A percentile compares a stretch with the other conserved stretches of the same genome.
phyloP scores from a whole-genome alignment of 2,797 vertebrate genomes.

The Acanthurus leucopareius region DNA sequence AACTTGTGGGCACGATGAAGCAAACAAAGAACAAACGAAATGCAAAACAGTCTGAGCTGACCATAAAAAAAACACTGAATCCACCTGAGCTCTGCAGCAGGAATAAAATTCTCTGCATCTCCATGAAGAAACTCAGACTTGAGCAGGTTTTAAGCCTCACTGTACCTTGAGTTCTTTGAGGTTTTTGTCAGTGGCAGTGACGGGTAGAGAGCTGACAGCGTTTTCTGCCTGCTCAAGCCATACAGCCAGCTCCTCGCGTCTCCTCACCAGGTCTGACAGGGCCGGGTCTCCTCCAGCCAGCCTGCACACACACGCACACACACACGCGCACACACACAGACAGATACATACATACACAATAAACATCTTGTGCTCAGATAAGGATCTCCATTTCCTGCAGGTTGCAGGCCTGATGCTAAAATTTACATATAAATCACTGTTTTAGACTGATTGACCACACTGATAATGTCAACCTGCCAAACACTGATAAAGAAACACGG shows the following conservation, averaged over 20 bases:
- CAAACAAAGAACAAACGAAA: conserved; percentile 15
- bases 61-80: conserved; percentile 21
- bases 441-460: conserved; percentile 48
- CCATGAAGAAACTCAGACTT: neutral
- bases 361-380: conserved; percentile 47
- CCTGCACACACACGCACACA: conserved; percentile 74
- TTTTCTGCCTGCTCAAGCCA: conserved; percentile 90
- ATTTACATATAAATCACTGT: conserved; percentile 78
- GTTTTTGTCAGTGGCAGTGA: conserved; percentile 83
- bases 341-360: conserved; percentile 10
- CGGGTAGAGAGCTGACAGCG: conserved; percentile 78
- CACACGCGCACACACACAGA: neutral
- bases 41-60: conserved; percentile 20
- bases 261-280: conserved; percentile 87
- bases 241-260: conserved; percentile 83
- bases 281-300: conserved; percentile 86
- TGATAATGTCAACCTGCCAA: conserved; percentile 63
- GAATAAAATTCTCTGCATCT: conserved; percentile 34
- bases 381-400: conserved; percentile 62
- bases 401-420: conserved; percentile 57
- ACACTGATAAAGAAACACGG: conserved; percentile 58
- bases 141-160: conserved; percentile 17
- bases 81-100: conserved; percentile 12
- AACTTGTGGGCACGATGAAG: conserved; percentile 26
- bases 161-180: conserved; percentile 90